Conservation (phyloP, 2,888 invertebrate species). For the Flexamia atlantica region DNA sequence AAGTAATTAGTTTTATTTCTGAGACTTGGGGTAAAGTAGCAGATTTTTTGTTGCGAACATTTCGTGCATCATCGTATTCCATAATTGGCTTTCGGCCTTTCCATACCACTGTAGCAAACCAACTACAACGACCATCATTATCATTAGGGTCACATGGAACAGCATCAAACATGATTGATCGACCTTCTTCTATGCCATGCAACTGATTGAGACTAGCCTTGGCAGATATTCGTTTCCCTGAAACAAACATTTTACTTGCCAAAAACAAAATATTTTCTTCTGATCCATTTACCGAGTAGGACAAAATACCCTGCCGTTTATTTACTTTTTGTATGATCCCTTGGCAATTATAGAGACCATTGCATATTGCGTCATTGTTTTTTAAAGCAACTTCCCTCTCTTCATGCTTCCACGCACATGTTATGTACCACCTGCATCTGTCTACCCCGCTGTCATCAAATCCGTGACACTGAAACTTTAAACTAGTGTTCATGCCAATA, state of each 20-base stretch:
- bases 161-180: slow-evolving; percentile 57
- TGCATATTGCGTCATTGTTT: slow-evolving; percentile 4
- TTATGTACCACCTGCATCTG: slow-evolving; percentile 61
- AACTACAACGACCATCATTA: slow-evolving; percentile 56
- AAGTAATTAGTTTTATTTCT: slow-evolving; percentile 44
- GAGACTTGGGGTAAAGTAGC: slow-evolving; percentile 32
- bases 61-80: slow-evolving; percentile 70
- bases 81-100: slow-evolving; percentile 57
- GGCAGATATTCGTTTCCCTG: slow-evolving; percentile 53
- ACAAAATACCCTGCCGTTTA: slow-evolving; percentile 27
- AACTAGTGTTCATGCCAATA: neutral
- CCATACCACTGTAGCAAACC: slow-evolving; percentile 64
- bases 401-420: slow-evolving; percentile 56
- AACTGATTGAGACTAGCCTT: slow-evolving; percentile 38
- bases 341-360: slow-evolving; percentile 27
- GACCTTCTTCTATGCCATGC: slow-evolving; percentile 57
- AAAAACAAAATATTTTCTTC: slow-evolving; percentile 62
- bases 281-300: slow-evolving; percentile 16
- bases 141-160: slow-evolving; percentile 60
- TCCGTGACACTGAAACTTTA: slow-evolving; percentile 47
- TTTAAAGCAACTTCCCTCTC: slow-evolving; percentile 23
- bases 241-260: slow-evolving; percentile 60
- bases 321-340: slow-evolving; percentile 21
- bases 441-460: slow-evolving; percentile 48
- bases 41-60: slow-evolving; percentile 7